A percentile compares a stretch with the other conserved stretches of the same genome.
These are phyloP conservation scores for Hirundo rustica DNA, from an alignment of 2,797 vertebrate species.

Conservation along the genomic window DNA sequence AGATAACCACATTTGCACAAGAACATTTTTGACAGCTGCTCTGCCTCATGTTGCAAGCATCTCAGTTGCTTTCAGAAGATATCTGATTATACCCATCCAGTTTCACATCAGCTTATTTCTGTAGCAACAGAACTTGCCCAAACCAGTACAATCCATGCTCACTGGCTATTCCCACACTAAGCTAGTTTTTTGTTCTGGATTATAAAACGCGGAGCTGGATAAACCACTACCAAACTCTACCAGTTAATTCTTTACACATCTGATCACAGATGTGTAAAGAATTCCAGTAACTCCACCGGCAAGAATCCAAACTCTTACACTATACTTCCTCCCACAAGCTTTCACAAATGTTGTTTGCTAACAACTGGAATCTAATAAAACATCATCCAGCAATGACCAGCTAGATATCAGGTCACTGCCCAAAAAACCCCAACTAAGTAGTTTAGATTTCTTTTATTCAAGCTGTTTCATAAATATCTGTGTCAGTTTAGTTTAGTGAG, in stretches of 20 bases:
- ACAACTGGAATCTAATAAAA: background rate
- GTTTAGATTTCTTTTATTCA: background rate
- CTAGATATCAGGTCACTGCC: background rate
- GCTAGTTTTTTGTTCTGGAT: background rate
- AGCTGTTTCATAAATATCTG: background rate
- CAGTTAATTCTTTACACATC: background rate
- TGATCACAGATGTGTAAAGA: background rate
- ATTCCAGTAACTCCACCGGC: background rate
- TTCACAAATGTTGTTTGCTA: background rate
- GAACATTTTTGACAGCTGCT: constrained; percentile 61
- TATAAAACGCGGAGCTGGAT: background rate
- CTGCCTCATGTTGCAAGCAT: constrained; percentile 52
- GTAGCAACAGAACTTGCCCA: background rate
- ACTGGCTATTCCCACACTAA: background rate
- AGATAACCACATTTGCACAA: constrained; percentile 64
- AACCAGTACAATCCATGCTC: background rate
- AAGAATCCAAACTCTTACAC: background rate
- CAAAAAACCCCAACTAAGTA: background rate
- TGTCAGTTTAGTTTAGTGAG: background rate
- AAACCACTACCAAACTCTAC: background rate
- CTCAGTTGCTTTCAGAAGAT: constrained; percentile 46
- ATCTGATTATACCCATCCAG: constrained; percentile 43
- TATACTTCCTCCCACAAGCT: background rate
- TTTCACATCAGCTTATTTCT: constrained; percentile 41
- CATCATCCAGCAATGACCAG: background rate